Evolutionary conservation across 2,888 invertebrate genomes (phyloP), one percentile per base, ranked within the genome.

Genomic region (Macrosoma leucophasiata): DNA sequence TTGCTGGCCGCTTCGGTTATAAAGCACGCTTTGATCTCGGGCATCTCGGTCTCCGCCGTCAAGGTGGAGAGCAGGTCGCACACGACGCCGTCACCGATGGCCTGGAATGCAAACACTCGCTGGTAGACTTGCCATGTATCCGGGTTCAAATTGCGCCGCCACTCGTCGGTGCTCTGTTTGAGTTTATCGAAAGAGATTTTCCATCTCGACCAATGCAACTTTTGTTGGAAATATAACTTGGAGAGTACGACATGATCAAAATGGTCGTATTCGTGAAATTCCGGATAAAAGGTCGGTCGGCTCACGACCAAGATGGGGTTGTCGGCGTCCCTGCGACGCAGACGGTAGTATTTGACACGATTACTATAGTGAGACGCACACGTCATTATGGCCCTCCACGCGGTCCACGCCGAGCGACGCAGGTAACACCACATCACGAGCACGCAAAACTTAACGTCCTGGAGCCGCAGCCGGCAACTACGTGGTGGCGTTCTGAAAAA

Each of bases 81-180:
- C 28, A 19, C 11, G 19, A 28, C 19, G 8, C 28, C 12, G 8
- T 19, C 18, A 19, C 19, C 9, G 20, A 28, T 17, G 19, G 20
- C 28, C 12, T 17, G 17, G 13, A 28, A 28, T 8, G 11, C 12
- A 28, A 19, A 28, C 13, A 28, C 19, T 15, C 19, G 20, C n/a
- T n/a, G n/a, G n/a, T n/a, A n/a, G n/a, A n/a, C n/a, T n/a, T n/a
- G n/a, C n/a, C n/a, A n/a, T n/a, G n/a, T n/a, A n/a, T n/a, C n/a
- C 15, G 11, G 29, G 4, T 3, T 15, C 10, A 7, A 9, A 14
- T 13, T 6, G 10, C 27, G 12, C 18, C 3, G n/a, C 14, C 14
- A 12, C 3, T 26, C 3, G 13, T 26, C n/a, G 7, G 10, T 27
- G 27, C 24, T 13, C 24, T 24, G 12, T 8, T 24, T 4, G 13